Conservation (phyloP, 2,797 vertebrate species). For the Squalus acanthias region DNA sequence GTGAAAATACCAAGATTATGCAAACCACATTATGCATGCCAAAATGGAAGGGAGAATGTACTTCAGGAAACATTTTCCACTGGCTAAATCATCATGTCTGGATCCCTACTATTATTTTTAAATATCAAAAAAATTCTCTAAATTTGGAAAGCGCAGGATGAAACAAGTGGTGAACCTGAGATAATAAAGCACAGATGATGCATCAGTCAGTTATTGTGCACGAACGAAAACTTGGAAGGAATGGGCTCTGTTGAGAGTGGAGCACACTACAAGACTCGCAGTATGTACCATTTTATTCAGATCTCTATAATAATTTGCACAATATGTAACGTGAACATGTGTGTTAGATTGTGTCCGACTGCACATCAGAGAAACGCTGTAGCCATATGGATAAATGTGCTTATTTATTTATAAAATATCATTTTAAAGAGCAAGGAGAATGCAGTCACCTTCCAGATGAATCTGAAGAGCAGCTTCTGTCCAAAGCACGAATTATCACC, state of each 20-base stretch:
- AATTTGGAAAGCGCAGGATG: neutral
- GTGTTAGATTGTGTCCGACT: neutral
- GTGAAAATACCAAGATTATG: constrained; percentile 7
- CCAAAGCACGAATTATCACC: neutral
- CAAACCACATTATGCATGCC: neutral
- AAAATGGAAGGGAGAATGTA: neutral
- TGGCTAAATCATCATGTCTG: neutral
- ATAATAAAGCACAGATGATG: neutral
- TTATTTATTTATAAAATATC: neutral
- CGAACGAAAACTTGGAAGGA: neutral
- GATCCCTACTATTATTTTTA: neutral
- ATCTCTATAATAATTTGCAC: neutral
- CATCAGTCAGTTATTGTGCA: neutral
- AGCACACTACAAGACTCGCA: neutral
- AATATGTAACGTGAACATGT: neutral
- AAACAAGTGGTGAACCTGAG: neutral
- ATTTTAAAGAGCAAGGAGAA: neutral
- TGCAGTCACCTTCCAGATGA: neutral
- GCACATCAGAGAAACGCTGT: neutral
- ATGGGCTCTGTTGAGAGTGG: neutral
- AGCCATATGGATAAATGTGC: neutral
- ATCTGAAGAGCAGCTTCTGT: neutral
- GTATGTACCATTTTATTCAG: neutral
- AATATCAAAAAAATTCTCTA: neutral
- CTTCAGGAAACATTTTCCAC: neutral